Evolutionary conservation across 2,113 vertebrate species (phyloP).

Genomic region (Plecturocebus donacophilus): DNA sequence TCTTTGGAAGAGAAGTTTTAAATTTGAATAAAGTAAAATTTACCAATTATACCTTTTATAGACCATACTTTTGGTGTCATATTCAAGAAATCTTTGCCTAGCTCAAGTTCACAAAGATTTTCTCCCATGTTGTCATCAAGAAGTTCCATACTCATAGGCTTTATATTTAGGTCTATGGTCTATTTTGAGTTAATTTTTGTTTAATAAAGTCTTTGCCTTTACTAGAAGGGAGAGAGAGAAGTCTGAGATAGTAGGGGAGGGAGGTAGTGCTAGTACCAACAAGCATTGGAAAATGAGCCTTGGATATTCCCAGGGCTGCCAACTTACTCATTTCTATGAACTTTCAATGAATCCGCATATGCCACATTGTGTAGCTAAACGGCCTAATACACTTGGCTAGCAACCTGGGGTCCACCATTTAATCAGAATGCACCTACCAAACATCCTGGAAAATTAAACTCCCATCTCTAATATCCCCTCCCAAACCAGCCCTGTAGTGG

Average conservation of each 20-base stretch:
- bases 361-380: neutral
- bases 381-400: neutral
- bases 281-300: neutral
- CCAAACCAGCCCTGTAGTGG: neutral
- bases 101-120: neutral
- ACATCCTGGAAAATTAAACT: constrained; percentile 29
- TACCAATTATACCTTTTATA: neutral
- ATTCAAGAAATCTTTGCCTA: constrained; percentile 33
- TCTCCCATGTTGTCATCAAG: neutral
- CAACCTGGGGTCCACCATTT: neutral
- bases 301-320: neutral
- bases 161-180: neutral
- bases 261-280: neutral
- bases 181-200: constrained; percentile 5
- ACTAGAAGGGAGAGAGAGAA: neutral
- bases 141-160: constrained; percentile 1
- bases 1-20: neutral
- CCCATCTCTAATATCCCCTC: neutral
- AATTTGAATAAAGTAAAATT: constrained; percentile 8
- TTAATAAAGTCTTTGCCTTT: neutral
- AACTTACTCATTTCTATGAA: neutral
- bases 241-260: neutral
- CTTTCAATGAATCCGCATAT: neutral
- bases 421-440: constrained; percentile 25
- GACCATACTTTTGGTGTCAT: neutral